phyloP scores from a whole-genome alignment of 2,113 vertebrate genomes.

The Spilogale gracilis region DNA sequence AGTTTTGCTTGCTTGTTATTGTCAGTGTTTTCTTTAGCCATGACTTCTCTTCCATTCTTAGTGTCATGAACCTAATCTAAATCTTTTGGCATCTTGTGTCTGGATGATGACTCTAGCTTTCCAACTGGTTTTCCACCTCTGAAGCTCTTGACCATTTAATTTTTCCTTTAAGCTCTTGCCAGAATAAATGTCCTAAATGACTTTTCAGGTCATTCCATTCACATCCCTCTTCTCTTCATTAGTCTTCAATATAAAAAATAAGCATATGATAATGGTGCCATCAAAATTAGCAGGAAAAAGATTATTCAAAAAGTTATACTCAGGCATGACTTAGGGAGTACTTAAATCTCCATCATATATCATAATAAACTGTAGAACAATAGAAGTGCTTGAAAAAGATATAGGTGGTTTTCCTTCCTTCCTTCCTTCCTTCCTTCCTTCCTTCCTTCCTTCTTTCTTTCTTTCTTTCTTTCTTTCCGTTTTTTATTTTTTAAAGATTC shows the following conservation, averaged over 20 bases:
- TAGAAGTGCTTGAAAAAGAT: not conserved
- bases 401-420: not conserved
- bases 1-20: not conserved
- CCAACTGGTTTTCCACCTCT: not conserved
- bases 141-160: not conserved
- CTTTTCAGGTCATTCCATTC: not conserved
- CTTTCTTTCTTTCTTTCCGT: too few relatives aligned
- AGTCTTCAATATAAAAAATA: not conserved
- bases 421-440: too few relatives aligned
- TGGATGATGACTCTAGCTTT: not conserved
- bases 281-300: slow-evolving; percentile 15
- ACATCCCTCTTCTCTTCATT: not conserved
- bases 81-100: not conserved
- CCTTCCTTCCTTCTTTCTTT: too few relatives aligned
- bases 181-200: not conserved
- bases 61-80: not conserved
- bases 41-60: not conserved
- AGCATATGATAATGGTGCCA: not conserved
- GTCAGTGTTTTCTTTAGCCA: not conserved
- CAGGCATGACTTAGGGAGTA: not conserved
- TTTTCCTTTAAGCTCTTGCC: not conserved
- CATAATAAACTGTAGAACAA: not conserved
- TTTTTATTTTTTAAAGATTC: too few relatives aligned
- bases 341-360: not conserved
- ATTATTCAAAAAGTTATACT: slow-evolving; percentile 21